Conservation (phyloP, 2,797 vertebrate species). For the Anomalospiza imberbis region DNA sequence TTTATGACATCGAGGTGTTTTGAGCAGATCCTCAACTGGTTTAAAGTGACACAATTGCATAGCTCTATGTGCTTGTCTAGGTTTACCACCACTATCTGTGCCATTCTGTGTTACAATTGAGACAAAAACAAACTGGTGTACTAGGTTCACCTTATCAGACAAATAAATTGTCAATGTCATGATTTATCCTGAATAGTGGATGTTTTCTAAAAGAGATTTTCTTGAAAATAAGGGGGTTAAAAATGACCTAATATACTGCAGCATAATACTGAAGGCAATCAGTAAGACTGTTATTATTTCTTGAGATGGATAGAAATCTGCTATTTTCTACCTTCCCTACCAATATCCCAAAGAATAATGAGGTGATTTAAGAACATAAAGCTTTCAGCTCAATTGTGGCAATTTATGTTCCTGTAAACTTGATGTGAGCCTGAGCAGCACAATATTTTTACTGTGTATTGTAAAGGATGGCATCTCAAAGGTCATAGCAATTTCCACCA, state of each 20-base stretch:
- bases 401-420: slow-evolving; percentile 57
- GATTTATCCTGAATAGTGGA: slow-evolving; percentile 6
- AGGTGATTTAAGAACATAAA: slow-evolving; percentile 62
- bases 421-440: neutral
- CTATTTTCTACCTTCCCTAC: slow-evolving; percentile 47
- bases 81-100: neutral
- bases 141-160: neutral
- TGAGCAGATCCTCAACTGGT: neutral
- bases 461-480: slow-evolving; percentile 27
- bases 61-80: neutral
- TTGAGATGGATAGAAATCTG: slow-evolving; percentile 51
- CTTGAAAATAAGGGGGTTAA: neutral
- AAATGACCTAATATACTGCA: slow-evolving; percentile 22
- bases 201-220: slow-evolving; percentile 23
- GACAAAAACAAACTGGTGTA: neutral
- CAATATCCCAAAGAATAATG: slow-evolving; percentile 54
- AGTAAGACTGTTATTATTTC: slow-evolving; percentile 33
- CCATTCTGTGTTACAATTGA: neutral
- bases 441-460: slow-evolving; percentile 5
- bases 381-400: slow-evolving; percentile 36
- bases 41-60: neutral
- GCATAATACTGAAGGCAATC: slow-evolving; percentile 27
- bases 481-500: neutral
- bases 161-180: slow-evolving; percentile 13
- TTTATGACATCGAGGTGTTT: neutral